Conservation (phyloP, 2,888 invertebrate species). For the Resseliella maxima region DNA sequence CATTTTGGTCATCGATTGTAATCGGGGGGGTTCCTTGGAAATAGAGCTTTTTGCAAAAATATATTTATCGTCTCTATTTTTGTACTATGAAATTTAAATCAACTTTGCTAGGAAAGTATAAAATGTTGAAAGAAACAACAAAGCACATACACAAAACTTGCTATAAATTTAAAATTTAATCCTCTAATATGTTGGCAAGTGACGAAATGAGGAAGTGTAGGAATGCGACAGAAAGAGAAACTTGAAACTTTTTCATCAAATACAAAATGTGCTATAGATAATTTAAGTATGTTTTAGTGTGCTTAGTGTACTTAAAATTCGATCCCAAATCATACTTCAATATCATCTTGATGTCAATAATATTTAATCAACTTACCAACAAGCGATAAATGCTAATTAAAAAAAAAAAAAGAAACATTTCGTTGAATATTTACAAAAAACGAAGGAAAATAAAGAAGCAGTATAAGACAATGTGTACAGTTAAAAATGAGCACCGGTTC, state of each 20-base stretch:
- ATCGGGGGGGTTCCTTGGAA: too few species aligned
- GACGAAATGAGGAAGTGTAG: too few species aligned
- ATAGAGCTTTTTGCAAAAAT: too few species aligned
- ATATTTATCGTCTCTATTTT: background rate
- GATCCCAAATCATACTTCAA: background rate
- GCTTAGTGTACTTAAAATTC: background rate
- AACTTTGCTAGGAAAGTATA: background rate
- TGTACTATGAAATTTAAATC: constrained; percentile 10
- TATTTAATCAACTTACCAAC: too few species aligned
- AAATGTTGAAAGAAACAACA: too few species aligned
- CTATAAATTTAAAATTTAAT: too few species aligned
- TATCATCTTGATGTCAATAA: background rate
- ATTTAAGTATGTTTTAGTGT: background rate
- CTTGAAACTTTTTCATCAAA: background rate
- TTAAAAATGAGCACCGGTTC: background rate
- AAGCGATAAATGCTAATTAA: too few species aligned
- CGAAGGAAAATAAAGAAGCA: background rate
- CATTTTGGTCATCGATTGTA: too few species aligned
- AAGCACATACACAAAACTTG: background rate
- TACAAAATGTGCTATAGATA: background rate
- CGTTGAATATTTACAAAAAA: background rate
- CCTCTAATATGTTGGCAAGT: too few species aligned
- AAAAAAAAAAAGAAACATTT: too few species aligned
- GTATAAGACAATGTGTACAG: background rate
- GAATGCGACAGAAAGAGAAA: too few species aligned